Percentiles rank a stretch among this genome's conserved stretches.
These are phyloP conservation scores for Ostrea edulis DNA, from an alignment of 1,140 invertebrate genomes.

Conservation along the genomic window DNA sequence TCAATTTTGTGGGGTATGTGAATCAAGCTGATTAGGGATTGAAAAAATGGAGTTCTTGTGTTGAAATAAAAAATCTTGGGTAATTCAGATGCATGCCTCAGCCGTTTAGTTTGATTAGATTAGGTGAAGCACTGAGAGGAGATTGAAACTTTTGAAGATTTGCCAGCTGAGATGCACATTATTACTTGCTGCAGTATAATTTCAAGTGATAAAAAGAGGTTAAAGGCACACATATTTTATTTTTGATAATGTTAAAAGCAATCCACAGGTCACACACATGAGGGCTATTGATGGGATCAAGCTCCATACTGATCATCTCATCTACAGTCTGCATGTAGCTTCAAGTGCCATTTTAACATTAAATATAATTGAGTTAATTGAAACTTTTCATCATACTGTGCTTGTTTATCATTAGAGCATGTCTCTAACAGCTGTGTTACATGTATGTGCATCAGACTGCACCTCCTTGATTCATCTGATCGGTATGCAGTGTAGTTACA, in stretches of 20 bases:
- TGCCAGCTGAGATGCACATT: constrained; percentile 37
- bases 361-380: background rate
- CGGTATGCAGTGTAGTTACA: background rate
- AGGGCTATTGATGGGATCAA: constrained; percentile 1
- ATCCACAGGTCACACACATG: background rate
- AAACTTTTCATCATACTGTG: background rate
- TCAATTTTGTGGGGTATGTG: background rate
- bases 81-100: background rate
- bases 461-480: constrained; percentile 12
- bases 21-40: background rate
- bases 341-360: background rate
- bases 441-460: constrained; percentile 20
- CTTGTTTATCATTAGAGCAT: background rate
- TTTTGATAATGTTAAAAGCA: constrained; percentile 14
- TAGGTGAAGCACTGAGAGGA: background rate
- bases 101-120: constrained; percentile 18
- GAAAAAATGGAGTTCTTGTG: background rate
- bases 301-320: background rate
- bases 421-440: background rate
- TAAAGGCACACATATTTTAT: background rate
- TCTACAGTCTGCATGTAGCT: background rate
- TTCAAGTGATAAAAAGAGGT: constrained; percentile 7
- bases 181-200: background rate
- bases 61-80: background rate
- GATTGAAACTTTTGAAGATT: background rate